phyloP scores from a whole-genome alignment of 2,888 invertebrate genomes.

The Parthenolecanium corni region DNA sequence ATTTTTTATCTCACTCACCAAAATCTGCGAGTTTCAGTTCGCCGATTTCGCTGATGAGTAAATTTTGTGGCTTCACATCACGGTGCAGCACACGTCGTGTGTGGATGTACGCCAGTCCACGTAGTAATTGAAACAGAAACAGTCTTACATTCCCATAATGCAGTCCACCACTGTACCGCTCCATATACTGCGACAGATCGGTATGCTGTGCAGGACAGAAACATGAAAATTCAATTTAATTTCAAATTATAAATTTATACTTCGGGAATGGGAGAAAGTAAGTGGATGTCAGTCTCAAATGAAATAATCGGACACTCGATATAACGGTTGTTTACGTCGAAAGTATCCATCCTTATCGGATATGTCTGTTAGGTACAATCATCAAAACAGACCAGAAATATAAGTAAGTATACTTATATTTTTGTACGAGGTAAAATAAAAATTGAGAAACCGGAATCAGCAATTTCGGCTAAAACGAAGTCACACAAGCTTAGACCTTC shows the following conservation, averaged over 20 bases:
- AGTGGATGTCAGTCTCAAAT: no score
- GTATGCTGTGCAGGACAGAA: conserved; percentile 59
- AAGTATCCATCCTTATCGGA: no score
- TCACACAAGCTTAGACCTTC: no score
- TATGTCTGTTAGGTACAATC: no score
- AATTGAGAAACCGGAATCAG: no score
- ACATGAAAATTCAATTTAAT: not conserved
- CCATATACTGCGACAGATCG: conserved; percentile 97
- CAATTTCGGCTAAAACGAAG: no score
- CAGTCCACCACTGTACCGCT: conserved; percentile 86
- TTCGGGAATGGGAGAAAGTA: no score
- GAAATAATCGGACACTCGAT: no score
- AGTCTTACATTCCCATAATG: conserved; percentile 88
- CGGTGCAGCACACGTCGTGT: conserved; percentile 87
- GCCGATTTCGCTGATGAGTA: conserved; percentile 90
- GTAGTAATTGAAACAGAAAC: conserved; percentile 91
- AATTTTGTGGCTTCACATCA: conserved; percentile 97
- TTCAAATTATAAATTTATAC: not conserved
- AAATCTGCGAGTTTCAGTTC: conserved; percentile 98
- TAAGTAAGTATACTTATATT: no score
- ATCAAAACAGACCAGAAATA: no score
- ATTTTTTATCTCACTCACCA: conserved; percentile 42
- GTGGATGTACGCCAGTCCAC: conserved; percentile 95
- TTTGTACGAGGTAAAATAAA: no score
- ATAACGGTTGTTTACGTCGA: no score